A percentile compares a stretch with the other conserved stretches of the same genome.
These are phyloP conservation scores for Pseudomyrmex gracilis DNA, from an alignment of 1,140 invertebrate species.

Conservation along the genomic window DNA sequence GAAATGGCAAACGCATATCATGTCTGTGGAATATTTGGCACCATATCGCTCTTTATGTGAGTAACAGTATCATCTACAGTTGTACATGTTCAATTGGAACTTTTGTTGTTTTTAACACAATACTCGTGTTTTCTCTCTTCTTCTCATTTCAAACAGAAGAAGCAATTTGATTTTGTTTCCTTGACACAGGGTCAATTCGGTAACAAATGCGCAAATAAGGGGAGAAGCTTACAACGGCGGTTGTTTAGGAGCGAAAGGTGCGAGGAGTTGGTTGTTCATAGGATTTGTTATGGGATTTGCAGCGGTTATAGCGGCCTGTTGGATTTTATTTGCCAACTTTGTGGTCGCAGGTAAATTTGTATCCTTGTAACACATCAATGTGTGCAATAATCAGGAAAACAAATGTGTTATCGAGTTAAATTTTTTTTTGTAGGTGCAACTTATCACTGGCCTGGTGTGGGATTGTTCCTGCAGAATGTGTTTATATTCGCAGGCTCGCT, in stretches of 20 bases:
- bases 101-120: slow-evolving; percentile 5
- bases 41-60: slow-evolving; percentile 97
- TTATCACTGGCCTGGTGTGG: slow-evolving; percentile 93
- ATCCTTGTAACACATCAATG: not conserved
- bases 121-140: not conserved
- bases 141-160: not conserved
- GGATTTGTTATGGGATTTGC: slow-evolving; percentile 99
- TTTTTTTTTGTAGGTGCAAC: slow-evolving; percentile 74
- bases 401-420: not conserved
- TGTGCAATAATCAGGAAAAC: not conserved
- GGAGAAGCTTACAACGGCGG: slow-evolving; percentile 95
- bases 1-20: slow-evolving; percentile 93
- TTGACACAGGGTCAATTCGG: slow-evolving; percentile 95
- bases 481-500: slow-evolving; percentile 97
- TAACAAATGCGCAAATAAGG: slow-evolving; percentile 97
- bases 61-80: slow-evolving; percentile 80
- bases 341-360: slow-evolving; percentile 83
- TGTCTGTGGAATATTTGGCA: slow-evolving; percentile 97
- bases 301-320: slow-evolving; percentile 96
- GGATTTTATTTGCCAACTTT: slow-evolving; percentile 96
- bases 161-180: not conserved
- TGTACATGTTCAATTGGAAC: not conserved
- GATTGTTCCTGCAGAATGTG: slow-evolving; percentile 97
- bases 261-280: slow-evolving; percentile 97
- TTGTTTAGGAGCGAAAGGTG: slow-evolving; percentile 94